Base-by-base conservation (phyloP, 2,888 invertebrate species). In the Rutpela maculata region DNA sequence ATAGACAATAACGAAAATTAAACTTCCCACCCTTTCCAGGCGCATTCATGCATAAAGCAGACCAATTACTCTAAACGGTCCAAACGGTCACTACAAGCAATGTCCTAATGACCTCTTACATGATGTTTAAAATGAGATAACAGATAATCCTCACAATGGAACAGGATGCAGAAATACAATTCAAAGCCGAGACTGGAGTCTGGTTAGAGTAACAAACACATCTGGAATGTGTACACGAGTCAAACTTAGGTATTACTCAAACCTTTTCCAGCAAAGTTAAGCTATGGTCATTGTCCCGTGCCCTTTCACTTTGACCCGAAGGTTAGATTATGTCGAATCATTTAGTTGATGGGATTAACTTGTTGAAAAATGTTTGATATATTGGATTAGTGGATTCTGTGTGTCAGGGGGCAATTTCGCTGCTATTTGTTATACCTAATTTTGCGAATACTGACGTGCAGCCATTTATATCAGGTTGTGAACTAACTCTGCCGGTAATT, bases 291-390 rank as follows among this genome's bases (percentile, higher is more conserved):
- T 75, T 75, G 75, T 75, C 75, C 75, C 26, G 72, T 26, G 72
- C 50, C 72, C 70, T 63, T 38, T 63, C 72, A 19, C 56, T 55
- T 63, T 43, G 75, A 75, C 75, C 75, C 75, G 43, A 19, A 75
- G 70, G 63, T 77, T 63, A 77, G 89, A 88, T 89, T 89, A 89
- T 89, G 88, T 88, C 89, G 88, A 88, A 88, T 89, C 89, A 89
- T 89, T 89, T 89, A 86, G 86, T 87, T 89, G 88, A 89, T 89
- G 84, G 87, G 89, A 89, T 89, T 89, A 89, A 85, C 83, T 84
- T 84, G 87, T 86, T 87, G 87, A 89, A 89, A 89, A 89, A 89
- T 88, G 87, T 87, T 88, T 88, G 89, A 89, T 86, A 86, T 86
- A 85, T 85, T 69, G 60, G 68, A 73, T 70, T 67, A 70, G 35